Evolutionary conservation across 2,888 invertebrate genomes (phyloP).

Genomic region (Ectobius pallidus): DNA sequence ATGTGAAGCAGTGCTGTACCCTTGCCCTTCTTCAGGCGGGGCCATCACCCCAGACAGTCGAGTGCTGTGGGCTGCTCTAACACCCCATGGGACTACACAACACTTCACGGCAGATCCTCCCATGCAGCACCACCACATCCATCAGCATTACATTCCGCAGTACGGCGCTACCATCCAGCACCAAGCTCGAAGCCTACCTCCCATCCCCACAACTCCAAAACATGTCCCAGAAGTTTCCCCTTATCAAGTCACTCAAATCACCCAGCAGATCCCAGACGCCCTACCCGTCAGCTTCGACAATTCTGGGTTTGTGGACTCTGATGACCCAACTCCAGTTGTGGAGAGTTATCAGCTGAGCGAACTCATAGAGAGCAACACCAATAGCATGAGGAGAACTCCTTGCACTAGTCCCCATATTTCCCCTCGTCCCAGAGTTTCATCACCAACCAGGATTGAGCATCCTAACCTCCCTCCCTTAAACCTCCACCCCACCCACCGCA

Average conservation of each 20-base stretch:
- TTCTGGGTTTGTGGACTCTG: conserved; percentile 79
- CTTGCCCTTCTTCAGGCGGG: conserved; percentile 55
- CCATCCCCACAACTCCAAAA: conserved; percentile 32
- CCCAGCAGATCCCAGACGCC: conserved; percentile 47
- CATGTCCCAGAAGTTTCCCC: conserved; percentile 28
- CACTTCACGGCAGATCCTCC: conserved; percentile 57
- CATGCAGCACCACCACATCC: not conserved
- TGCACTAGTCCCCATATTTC: conserved; percentile 43
- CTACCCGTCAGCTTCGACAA: conserved; percentile 63
- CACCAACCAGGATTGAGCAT: conserved; percentile 81
- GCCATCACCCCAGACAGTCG: conserved; percentile 67
- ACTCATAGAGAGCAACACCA: conserved; percentile 49
- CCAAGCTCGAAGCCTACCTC: conserved; percentile 53
- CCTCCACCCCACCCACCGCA: conserved; percentile 60
- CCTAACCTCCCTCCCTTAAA: conserved; percentile 82
- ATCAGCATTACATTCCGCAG: not conserved
- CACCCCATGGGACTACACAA: conserved; percentile 77
- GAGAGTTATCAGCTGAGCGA: conserved; percentile 42
- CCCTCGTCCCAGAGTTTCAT: conserved; percentile 73
- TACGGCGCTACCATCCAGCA: conserved; percentile 18
- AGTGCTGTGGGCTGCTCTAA: conserved; percentile 83
- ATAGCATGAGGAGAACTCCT: conserved; percentile 40
- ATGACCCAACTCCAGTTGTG: conserved; percentile 68
- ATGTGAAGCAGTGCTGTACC: conserved; percentile 65
- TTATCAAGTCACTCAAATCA: conserved; percentile 15